These are phyloP conservation scores for Eupithecia tripunctaria DNA, from an alignment of 2,888 invertebrate species.

Conservation along the genomic window DNA sequence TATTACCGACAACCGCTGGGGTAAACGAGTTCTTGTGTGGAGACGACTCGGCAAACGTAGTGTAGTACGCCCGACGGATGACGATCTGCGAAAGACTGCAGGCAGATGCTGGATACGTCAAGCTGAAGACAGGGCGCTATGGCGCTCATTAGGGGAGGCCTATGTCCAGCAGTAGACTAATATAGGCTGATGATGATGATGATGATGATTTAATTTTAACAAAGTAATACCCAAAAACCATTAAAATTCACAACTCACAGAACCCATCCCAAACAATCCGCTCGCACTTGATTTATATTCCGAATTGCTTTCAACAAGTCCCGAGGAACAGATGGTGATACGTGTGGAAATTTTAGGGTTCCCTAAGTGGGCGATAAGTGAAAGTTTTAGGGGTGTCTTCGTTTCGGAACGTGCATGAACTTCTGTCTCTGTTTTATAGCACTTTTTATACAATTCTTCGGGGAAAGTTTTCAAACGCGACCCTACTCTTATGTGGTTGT, in stretches of 20 bases:
- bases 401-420: slow-evolving; percentile 5
- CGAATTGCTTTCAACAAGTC: slow-evolving; percentile 15
- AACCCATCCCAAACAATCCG: neutral
- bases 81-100: too few relatives aligned
- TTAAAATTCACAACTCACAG: slow-evolving; percentile 2
- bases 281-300: slow-evolving; percentile 10
- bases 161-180: too few relatives aligned
- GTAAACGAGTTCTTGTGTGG: too few relatives aligned
- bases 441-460: neutral
- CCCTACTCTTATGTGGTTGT: neutral
- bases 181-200: too few relatives aligned
- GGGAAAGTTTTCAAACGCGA: neutral
- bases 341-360: slow-evolving; percentile 21
- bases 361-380: slow-evolving; percentile 9
- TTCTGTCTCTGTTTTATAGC: neutral
- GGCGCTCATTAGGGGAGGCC: too few relatives aligned
- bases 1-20: too few relatives aligned
- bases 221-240: neutral
- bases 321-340: slow-evolving; percentile 16
- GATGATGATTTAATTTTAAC: too few relatives aligned
- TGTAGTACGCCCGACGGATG: too few relatives aligned
- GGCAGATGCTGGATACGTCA: too few relatives aligned
- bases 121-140: too few relatives aligned
- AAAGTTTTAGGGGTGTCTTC: slow-evolving; percentile 18
- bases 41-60: too few relatives aligned